Evolutionary conservation across 2,113 vertebrate genomes (phyloP).

Genomic region (Raja brachyura): DNA sequence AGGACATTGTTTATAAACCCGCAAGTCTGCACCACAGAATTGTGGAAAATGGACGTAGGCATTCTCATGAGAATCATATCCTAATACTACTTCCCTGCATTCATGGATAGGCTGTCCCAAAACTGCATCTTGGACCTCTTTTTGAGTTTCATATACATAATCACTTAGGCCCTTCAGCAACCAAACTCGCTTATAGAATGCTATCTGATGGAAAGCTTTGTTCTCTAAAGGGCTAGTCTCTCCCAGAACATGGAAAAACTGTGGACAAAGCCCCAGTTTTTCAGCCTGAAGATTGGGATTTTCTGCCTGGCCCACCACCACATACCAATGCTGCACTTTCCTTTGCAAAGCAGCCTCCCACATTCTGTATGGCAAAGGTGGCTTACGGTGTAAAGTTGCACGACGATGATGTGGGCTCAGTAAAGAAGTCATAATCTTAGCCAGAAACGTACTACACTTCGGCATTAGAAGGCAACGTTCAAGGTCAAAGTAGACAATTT

Average conservation of each 20-base stretch:
- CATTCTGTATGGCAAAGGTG: conserved; percentile 75
- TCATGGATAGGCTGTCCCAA: conserved; percentile 93
- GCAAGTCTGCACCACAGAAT: conserved; percentile 91
- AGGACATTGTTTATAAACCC: conserved; percentile 89
- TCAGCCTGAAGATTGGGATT: conserved; percentile 72
- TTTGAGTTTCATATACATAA: conserved; percentile 90
- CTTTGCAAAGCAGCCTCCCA: conserved; percentile 87
- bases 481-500: conserved; percentile 92
- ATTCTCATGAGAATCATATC: conserved; percentile 86
- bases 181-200: conserved; percentile 86
- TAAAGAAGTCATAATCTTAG: conserved; percentile 93
- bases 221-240: conserved; percentile 80
- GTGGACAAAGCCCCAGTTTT: conserved; percentile 79
- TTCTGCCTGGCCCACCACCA: conserved; percentile 64
- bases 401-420: conserved; percentile 78
- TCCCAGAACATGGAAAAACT: conserved; percentile 82
- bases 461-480: conserved; percentile 95
- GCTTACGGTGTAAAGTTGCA: conserved; percentile 74
- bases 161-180: conserved; percentile 92
- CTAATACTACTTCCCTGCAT: conserved; percentile 93
- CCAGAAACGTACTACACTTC: conserved; percentile 82
- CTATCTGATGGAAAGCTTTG: conserved; percentile 80
- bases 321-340: conserved; percentile 84
- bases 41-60: conserved; percentile 95
- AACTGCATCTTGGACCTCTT: conserved; percentile 85